These are phyloP conservation scores for Drosophila burlai DNA, from an alignment of 1,140 invertebrate genomes.

Conservation along the genomic window DNA sequence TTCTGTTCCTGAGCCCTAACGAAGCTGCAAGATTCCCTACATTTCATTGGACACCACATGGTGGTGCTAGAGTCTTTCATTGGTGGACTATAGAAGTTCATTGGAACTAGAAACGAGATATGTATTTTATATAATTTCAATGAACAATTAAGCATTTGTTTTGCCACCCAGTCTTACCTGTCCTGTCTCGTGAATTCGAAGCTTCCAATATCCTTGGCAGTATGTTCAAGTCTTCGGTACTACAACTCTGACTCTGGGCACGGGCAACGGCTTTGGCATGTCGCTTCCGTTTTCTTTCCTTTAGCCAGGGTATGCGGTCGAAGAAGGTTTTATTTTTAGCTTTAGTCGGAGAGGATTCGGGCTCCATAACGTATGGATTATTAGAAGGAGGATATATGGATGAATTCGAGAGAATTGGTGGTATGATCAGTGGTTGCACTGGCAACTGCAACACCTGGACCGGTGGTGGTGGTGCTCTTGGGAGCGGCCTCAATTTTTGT, in stretches of 20 bases:
- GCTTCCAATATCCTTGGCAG: conserved; percentile 25
- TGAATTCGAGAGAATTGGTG: neutral
- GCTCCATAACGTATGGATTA: neutral
- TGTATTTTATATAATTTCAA: neutral
- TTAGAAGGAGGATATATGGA: neutral
- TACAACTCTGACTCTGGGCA: conserved; percentile 25
- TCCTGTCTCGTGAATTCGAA: neutral
- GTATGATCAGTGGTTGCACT: conserved; percentile 51
- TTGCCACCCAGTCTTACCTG: neutral
- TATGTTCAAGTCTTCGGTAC: conserved; percentile 27
- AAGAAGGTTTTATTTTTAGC: neutral
- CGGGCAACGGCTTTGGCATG: neutral
- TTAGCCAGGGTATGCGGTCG: conserved; percentile 1
- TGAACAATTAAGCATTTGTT: neutral
- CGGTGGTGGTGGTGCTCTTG: neutral
- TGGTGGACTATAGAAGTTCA: neutral
- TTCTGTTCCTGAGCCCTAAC: neutral
- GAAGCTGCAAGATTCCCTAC: neutral
- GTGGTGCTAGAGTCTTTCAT: conserved; percentile 56
- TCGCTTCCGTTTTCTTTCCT: conserved; percentile 32
- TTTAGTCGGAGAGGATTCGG: neutral
- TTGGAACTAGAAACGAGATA: neutral
- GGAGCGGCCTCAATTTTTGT: neutral
- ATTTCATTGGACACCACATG: conserved; percentile 42
- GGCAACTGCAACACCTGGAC: conserved; percentile 36